A percentile compares a stretch with the other conserved stretches of the same genome.
These are phyloP conservation scores for Conops quadrifasciatus DNA, from an alignment of 2,888 invertebrate species.

Conservation along the genomic window DNA sequence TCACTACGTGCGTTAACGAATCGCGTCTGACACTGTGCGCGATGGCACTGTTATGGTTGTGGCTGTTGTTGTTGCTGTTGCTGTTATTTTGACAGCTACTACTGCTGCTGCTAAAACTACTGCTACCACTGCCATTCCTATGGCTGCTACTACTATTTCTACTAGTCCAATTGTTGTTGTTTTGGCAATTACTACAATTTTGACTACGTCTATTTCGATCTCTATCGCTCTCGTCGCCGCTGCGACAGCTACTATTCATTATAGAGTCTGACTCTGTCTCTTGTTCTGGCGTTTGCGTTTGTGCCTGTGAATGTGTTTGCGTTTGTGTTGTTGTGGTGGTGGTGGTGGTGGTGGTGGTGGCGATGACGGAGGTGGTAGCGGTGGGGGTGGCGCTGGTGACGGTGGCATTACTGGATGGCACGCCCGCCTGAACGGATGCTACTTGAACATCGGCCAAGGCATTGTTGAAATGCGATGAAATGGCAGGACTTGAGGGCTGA, in stretches of 20 bases:
- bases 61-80: conserved; percentile 38
- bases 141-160: conserved; percentile 43
- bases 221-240: conserved; percentile 35
- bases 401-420: conserved; percentile 37
- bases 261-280: conserved; percentile 19
- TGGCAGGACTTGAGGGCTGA: conserved; percentile 2
- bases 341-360: conserved; percentile 20
- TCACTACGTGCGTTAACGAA: conserved; percentile 52
- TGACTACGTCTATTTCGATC: conserved; percentile 35
- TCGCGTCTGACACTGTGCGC: conserved; percentile 43
- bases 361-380: conserved; percentile 28
- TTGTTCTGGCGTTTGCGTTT: conserved; percentile 18
- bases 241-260: conserved; percentile 46
- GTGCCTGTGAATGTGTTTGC: conserved; percentile 25
- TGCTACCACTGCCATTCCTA: conserved; percentile 48
- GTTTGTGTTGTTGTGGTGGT: conserved; percentile 31
- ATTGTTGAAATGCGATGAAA: conserved; percentile 19
- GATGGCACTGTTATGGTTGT: conserved; percentile 11
- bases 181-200: conserved; percentile 43
- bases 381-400: conserved; percentile 47
- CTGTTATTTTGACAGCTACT: conserved; percentile 37
- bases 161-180: conserved; percentile 45
- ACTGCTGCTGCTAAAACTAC: conserved; percentile 31
- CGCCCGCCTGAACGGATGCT: conserved; percentile 42
- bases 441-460: conserved; percentile 51